A percentile compares a stretch with the other conserved stretches of the same genome.
phyloP scores from a whole-genome alignment of 2,113 vertebrate species.

The Scatophagus argus region DNA sequence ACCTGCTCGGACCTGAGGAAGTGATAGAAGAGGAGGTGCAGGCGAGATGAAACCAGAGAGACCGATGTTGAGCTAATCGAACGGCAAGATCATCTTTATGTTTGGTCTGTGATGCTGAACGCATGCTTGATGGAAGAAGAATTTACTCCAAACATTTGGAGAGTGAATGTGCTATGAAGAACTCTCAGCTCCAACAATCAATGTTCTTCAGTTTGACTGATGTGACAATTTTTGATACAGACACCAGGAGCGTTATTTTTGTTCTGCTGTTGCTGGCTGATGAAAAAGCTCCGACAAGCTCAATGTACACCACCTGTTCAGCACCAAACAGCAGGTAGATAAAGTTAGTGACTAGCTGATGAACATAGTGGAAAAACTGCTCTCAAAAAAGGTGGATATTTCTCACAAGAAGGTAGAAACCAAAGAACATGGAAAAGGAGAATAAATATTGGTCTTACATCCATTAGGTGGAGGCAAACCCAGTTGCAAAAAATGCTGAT shows the following conservation, averaged over 20 bases:
- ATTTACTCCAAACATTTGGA: neutral
- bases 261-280: too few relatives aligned
- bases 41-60: conserved; percentile 52
- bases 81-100: conserved; percentile 53
- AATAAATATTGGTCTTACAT: conserved; percentile 16
- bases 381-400: neutral
- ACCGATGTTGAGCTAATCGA: conserved; percentile 36
- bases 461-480: conserved; percentile 10
- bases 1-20: conserved; percentile 72
- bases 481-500: conserved; percentile 32
- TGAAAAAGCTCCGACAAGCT: neutral
- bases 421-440: conserved; percentile 17
- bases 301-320: neutral
- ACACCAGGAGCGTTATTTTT: neutral
- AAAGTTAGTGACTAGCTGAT: neutral
- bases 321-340: conserved; percentile 11
- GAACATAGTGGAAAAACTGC: neutral
- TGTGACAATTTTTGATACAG: neutral
- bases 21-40: conserved; percentile 46
- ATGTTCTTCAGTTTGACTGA: neutral
- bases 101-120: neutral
- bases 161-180: neutral
- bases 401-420: conserved; percentile 11
- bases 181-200: neutral
- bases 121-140: conserved; percentile 10